A percentile compares a stretch with the other conserved stretches of the same genome.
These are phyloP conservation scores for Meloe dianella DNA, from an alignment of 2,888 invertebrate genomes.

Conservation along the genomic window DNA sequence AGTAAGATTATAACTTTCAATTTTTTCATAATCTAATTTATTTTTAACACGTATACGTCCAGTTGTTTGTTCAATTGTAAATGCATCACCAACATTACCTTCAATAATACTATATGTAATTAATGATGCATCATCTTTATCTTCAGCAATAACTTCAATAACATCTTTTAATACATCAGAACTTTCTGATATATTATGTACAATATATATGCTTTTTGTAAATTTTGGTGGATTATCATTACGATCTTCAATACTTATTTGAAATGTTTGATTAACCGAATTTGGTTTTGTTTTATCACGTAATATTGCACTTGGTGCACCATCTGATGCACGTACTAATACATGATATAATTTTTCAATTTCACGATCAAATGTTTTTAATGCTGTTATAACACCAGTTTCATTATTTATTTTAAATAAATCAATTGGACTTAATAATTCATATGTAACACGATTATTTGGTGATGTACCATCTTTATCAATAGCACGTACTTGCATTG, in stretches of 20 bases:
- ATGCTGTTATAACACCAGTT: conserved; percentile 89
- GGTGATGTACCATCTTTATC: conserved; percentile 85
- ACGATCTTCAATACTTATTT: conserved; percentile 92
- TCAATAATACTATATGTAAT: conserved; percentile 86
- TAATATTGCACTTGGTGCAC: conserved; percentile 78
- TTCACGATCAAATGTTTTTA: conserved; percentile 86
- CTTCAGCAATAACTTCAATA: conserved; percentile 85
- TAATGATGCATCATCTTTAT: conserved; percentile 86
- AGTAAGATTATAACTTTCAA: conserved; percentile 82
- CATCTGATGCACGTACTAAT: conserved; percentile 84
- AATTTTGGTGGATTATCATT: conserved; percentile 96
- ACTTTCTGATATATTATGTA: conserved; percentile 80
- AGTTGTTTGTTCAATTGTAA: conserved; percentile 82
- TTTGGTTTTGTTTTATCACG: conserved; percentile 72
- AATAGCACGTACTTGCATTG: conserved; percentile 84
- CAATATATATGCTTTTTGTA: conserved; percentile 74
- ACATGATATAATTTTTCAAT: conserved; percentile 83
- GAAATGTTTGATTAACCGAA: conserved; percentile 78
- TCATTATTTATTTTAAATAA: conserved; percentile 82
- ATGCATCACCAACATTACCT: conserved; percentile 87
- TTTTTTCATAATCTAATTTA: conserved; percentile 81
- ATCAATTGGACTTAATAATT: conserved; percentile 69
- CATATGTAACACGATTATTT: conserved; percentile 83
- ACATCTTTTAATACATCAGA: conserved; percentile 83
- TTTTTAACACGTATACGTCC: conserved; percentile 84